These are phyloP conservation scores for Urocitellus parryii DNA, from an alignment of 2,113 vertebrate genomes.

Conservation along the genomic window DNA sequence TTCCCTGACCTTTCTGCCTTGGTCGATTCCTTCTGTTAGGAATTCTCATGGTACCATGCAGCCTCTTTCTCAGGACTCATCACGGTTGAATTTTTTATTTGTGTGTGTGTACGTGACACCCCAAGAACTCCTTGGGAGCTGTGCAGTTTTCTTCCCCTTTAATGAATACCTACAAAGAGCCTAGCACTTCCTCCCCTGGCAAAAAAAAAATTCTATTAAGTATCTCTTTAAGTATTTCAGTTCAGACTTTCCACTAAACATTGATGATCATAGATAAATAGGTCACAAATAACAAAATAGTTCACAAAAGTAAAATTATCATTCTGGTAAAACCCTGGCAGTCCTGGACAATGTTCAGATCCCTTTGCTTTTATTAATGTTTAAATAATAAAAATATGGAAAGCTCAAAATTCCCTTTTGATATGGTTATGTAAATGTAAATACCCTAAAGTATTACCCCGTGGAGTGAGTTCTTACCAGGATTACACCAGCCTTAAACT, in stretches of 20 bases:
- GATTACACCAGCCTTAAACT: conserved; percentile 21
- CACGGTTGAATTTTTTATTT: neutral
- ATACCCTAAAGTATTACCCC: neutral
- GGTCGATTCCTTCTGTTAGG: neutral
- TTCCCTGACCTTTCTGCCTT: neutral
- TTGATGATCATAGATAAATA: neutral
- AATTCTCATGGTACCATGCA: neutral
- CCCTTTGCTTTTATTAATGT: conserved; percentile 16
- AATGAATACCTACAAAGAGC: neutral
- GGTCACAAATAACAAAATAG: conserved; percentile 25
- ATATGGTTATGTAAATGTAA: neutral
- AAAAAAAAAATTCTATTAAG: no score
- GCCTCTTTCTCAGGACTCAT: neutral
- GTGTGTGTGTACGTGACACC: neutral
- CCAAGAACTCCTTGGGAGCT: neutral
- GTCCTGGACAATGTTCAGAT: neutral
- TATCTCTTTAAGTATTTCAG: conserved; percentile 26
- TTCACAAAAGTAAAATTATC: neutral
- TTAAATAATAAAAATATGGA: conserved; percentile 11
- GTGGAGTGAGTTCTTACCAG: neutral
- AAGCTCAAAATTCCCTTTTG: neutral
- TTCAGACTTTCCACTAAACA: conserved; percentile 34
- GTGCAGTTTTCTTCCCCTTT: neutral
- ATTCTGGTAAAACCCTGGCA: conserved; percentile 25
- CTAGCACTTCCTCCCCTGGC: neutral